Base-by-base conservation (phyloP, 2,113 vertebrate species). In the Hemichromis elongatus region DNA sequence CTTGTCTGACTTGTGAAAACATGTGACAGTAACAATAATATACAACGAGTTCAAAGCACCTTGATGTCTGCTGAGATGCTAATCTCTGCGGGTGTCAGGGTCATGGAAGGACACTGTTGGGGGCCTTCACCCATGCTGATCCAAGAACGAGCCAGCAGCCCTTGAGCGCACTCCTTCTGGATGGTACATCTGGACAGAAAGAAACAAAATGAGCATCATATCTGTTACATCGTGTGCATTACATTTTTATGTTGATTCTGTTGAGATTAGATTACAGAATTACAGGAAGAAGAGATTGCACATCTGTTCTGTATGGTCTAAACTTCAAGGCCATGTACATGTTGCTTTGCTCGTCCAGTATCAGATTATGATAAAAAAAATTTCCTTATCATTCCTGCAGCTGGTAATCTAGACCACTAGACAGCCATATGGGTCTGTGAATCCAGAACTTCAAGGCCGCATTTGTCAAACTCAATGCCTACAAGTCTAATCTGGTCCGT, bases 41-140 rank as follows among this genome's bases (percentile, higher is more conserved):
- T 14, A 26, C 14, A 45, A n/a, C 2, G 59, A 79, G 75, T 30
- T 79, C 18, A 78, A 9, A 13, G 9, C 94, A 99, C 98, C 88
- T 96, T 95, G 86, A 96, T 97, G 86, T 96, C 96, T 4, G 94
- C 95, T 24, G 91, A 94, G 3, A 97, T 92, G 45, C 97, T 96
- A 55, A 99, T 97, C 93, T 98, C 96, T 0, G 96, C 92, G 0
- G 98, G 98, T n/a, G 97, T 93, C 59, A 99, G 95, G 11, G 95
- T 97, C 97, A 99, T 98, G 82, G 96, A 92, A 0, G 98, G 99
- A 90, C 99, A 99, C 91, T 96, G 97, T 79, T 96, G 77, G 1
- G 96, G 95, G 26, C 98, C 98, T 9, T 96, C 97, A 0, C 95
- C 95, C 42, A 96, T 94, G 1, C 97, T 96, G 13, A 97, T 98